Conservation (phyloP, 2,797 vertebrate species). For the Stomatorhinus walkeri region DNA sequence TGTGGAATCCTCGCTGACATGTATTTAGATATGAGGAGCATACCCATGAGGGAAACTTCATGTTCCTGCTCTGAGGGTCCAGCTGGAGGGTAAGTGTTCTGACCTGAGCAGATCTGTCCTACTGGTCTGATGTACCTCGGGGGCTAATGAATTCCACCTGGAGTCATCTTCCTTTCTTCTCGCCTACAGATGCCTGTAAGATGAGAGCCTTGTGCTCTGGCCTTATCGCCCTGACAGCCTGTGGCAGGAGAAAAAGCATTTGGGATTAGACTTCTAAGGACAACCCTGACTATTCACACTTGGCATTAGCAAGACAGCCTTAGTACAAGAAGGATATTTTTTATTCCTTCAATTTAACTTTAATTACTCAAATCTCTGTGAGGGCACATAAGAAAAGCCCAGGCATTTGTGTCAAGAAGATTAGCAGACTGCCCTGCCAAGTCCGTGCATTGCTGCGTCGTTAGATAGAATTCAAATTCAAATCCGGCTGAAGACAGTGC, state of each 20-base stretch:
- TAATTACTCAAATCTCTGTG: slow-evolving; percentile 80
- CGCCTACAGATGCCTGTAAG: slow-evolving; percentile 55
- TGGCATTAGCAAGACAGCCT: slow-evolving; percentile 70
- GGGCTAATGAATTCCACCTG: slow-evolving; percentile 44
- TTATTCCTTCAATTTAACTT: slow-evolving; percentile 80
- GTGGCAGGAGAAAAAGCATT: slow-evolving; percentile 59
- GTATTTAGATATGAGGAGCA: background rate
- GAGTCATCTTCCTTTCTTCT: slow-evolving; percentile 26
- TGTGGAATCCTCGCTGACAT: background rate
- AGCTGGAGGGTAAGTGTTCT: background rate
- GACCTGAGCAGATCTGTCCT: slow-evolving; percentile 14
- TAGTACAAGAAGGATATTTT: slow-evolving; percentile 75
- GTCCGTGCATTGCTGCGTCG: slow-evolving; percentile 68
- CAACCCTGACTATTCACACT: slow-evolving; percentile 71
- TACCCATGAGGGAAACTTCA: background rate
- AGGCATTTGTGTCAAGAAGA: slow-evolving; percentile 79
- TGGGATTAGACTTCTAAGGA: slow-evolving; percentile 72
- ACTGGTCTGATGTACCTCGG: slow-evolving; percentile 33
- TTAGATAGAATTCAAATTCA: slow-evolving; percentile 85
- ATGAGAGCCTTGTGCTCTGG: slow-evolving; percentile 60
- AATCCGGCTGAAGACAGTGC: slow-evolving; percentile 77
- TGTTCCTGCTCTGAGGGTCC: background rate
- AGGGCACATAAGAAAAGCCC: slow-evolving; percentile 73
- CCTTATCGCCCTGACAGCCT: slow-evolving; percentile 66
- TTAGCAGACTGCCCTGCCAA: slow-evolving; percentile 78